These are phyloP conservation scores for Neogale vison DNA, from an alignment of 2,113 vertebrate genomes.

Conservation along the genomic window DNA sequence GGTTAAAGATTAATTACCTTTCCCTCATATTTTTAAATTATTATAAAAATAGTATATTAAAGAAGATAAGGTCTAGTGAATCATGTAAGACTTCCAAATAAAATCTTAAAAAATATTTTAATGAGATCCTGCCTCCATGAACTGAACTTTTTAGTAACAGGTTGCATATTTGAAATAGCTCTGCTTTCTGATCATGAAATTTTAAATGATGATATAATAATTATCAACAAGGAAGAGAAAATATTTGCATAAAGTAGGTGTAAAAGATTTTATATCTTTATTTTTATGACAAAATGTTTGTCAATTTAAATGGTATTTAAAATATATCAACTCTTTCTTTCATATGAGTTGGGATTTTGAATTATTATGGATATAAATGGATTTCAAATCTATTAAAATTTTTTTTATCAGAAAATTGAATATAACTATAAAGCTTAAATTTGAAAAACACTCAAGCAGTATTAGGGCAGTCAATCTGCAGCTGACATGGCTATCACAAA, in stretches of 20 bases:
- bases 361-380: not conserved
- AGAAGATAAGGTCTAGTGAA: not conserved
- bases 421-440: not conserved
- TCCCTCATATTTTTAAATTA: conserved; percentile 35
- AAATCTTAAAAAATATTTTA: not conserved
- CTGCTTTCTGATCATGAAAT: not conserved
- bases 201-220: not conserved
- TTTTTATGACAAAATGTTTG: conserved; percentile 17
- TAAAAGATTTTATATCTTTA: conserved; percentile 25
- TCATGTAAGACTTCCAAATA: not conserved
- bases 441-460: not conserved
- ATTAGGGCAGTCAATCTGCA: not conserved
- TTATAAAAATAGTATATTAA: not conserved
- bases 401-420: conserved; percentile 12
- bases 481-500: not conserved
- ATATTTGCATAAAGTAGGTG: not conserved
- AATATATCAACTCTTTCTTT: not conserved
- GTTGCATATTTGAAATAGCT: conserved; percentile 18
- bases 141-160: not conserved
- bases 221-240: not conserved
- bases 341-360: not conserved
- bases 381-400: not conserved
- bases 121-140: not conserved
- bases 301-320: not conserved
- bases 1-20: not conserved